Evolutionary conservation across 2,797 vertebrate species (phyloP).

Genomic region (Macropus fuliginosus): DNA sequence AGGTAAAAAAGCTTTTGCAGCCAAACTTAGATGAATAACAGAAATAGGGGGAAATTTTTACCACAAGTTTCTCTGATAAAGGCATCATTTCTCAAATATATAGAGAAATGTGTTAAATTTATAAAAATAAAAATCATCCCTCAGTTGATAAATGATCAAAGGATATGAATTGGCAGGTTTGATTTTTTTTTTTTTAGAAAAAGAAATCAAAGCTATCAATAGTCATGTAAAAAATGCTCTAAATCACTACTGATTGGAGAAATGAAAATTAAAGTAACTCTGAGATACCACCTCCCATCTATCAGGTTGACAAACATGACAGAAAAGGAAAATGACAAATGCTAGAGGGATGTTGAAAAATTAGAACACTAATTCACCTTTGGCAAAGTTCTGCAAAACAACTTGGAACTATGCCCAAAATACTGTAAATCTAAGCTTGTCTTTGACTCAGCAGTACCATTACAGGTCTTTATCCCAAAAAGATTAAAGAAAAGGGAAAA

Average conservation of each 20-base stretch:
- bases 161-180: no score
- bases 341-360: no score
- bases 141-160: background rate
- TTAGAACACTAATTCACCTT: no score
- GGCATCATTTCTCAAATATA: no score
- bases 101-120: background rate
- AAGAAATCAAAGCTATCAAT: background rate
- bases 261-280: background rate
- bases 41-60: background rate
- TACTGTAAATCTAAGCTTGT: background rate
- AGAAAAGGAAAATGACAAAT: background rate
- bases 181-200: background rate
- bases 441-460: background rate
- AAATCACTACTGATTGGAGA: background rate
- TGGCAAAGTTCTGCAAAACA: background rate
- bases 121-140: background rate
- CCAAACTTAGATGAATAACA: background rate
- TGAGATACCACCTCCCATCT: background rate
- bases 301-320: background rate
- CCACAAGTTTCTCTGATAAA: no score
- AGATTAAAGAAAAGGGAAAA: background rate
- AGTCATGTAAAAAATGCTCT: background rate
- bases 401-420: background rate
- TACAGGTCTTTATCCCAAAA: no score
- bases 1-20: no score